phyloP scores from a whole-genome alignment of 2,888 invertebrate species.

The Leptarthrus brevirostris region DNA sequence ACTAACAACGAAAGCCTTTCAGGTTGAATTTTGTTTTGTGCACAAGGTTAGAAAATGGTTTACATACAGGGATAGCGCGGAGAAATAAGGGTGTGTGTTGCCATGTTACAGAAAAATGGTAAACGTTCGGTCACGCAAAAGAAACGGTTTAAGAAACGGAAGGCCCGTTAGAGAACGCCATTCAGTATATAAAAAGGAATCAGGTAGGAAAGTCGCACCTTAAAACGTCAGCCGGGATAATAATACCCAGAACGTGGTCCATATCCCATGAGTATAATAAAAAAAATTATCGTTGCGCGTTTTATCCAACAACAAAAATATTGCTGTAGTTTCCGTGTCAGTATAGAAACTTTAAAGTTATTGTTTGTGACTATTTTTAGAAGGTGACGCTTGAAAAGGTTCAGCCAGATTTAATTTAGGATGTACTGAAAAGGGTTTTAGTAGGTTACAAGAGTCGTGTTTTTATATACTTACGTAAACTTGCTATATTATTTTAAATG shows the following conservation, averaged over 20 bases:
- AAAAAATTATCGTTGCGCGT: not conserved
- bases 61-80: constrained; percentile 9
- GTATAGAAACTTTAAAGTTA: not conserved
- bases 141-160: constrained; percentile 43
- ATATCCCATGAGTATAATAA: not conserved
- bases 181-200: constrained; percentile 50
- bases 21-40: constrained; percentile 27
- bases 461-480: no score
- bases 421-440: not conserved
- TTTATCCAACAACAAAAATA: not conserved
- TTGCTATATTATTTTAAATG: not conserved
- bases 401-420: not conserved
- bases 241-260: no score
- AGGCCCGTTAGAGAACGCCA: not conserved
- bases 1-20: constrained; percentile 37
- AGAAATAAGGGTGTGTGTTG: constrained; percentile 45
- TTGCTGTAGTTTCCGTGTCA: not conserved
- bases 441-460: no score
- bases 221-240: not conserved
- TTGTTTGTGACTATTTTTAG: constrained; percentile 2
- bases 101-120: constrained; percentile 53
- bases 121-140: constrained; percentile 54
- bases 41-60: constrained; percentile 37
- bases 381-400: not conserved
- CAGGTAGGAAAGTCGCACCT: constrained; percentile 56